Percentiles rank a stretch among this genome's conserved stretches.
Evolutionary conservation across 2,113 vertebrate species (phyloP).

Genomic region (Aepyceros melampus): DNA sequence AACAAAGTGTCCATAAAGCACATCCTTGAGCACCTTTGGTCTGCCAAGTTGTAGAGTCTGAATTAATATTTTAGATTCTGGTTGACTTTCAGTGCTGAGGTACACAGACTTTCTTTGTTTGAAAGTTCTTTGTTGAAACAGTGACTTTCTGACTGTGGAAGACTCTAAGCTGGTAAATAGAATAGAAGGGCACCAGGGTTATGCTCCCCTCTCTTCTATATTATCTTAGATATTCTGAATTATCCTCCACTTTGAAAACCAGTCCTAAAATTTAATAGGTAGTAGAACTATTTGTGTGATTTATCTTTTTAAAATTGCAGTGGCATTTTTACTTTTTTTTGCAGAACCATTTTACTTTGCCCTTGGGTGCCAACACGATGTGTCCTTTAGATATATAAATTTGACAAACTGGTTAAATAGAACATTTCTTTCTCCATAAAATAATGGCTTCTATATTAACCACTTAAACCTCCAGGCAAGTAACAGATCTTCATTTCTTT

Average conservation of each 20-base stretch:
- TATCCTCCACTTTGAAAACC: conserved; percentile 46
- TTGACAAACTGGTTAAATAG: conserved; percentile 56
- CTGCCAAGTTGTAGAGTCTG: not conserved
- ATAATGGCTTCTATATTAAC: conserved; percentile 66
- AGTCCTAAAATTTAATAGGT: conserved; percentile 37
- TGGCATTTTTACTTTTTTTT: conserved; percentile 63
- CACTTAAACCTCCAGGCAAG: conserved; percentile 56
- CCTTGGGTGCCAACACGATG: conserved; percentile 65
- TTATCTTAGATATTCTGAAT: conserved; percentile 54
- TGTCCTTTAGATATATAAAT: conserved; percentile 71
- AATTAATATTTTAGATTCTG: not conserved
- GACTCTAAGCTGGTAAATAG: not conserved
- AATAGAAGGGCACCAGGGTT: conserved; percentile 39
- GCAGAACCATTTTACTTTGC: conserved; percentile 43
- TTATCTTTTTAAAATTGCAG: conserved; percentile 65
- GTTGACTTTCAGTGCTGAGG: not conserved
- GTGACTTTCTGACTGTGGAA: not conserved
- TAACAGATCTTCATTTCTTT: conserved; percentile 57
- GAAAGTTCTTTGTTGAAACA: not conserved
- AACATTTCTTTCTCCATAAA: conserved; percentile 55
- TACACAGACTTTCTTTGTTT: not conserved
- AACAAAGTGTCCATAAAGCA: not conserved
- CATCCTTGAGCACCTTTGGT: not conserved
- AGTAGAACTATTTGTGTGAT: conserved; percentile 60
- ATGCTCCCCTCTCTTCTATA: not conserved